phyloP scores from a whole-genome alignment of 2,113 vertebrate genomes.

The Phyllopteryx taeniolatus region DNA sequence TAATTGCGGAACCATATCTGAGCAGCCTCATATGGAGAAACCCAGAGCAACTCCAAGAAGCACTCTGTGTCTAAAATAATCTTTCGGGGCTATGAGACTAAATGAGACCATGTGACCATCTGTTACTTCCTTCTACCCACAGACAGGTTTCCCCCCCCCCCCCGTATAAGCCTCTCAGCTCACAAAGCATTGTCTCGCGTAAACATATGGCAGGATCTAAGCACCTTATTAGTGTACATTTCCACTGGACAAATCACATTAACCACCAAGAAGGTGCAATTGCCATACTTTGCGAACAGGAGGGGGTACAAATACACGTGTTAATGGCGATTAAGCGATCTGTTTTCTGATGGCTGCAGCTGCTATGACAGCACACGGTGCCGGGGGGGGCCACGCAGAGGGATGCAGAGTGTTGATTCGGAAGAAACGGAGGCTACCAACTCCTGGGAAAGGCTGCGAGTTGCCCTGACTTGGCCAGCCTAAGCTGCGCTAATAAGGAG shows the following conservation, averaged over 20 bases:
- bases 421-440: conserved; percentile 39
- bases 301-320: conserved; percentile 53
- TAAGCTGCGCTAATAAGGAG: conserved; percentile 47
- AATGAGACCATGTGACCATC: conserved; percentile 49
- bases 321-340: conserved; percentile 55
- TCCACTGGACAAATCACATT: conserved; percentile 66
- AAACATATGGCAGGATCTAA: conserved; percentile 72
- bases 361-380: conserved; percentile 11
- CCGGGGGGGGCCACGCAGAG: background rate
- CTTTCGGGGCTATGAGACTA: conserved; percentile 26
- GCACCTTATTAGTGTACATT: conserved; percentile 72
- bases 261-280: conserved; percentile 57
- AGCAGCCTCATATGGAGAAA: conserved; percentile 6
- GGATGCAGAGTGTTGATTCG: conserved; percentile 20
- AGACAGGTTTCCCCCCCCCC: conserved; percentile 43
- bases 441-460: conserved; percentile 48
- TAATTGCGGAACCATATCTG: conserved; percentile 17
- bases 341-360: conserved; percentile 54
- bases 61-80: conserved; percentile 30
- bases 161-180: conserved; percentile 57
- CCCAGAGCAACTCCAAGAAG: conserved; percentile 20
- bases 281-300: conserved; percentile 48
- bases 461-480: conserved; percentile 22
- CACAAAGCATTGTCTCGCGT: conserved; percentile 55
- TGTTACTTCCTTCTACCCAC: conserved; percentile 35